Evolutionary conservation across 2,888 invertebrate genomes (phyloP).

Genomic region (Formica aserva): DNA sequence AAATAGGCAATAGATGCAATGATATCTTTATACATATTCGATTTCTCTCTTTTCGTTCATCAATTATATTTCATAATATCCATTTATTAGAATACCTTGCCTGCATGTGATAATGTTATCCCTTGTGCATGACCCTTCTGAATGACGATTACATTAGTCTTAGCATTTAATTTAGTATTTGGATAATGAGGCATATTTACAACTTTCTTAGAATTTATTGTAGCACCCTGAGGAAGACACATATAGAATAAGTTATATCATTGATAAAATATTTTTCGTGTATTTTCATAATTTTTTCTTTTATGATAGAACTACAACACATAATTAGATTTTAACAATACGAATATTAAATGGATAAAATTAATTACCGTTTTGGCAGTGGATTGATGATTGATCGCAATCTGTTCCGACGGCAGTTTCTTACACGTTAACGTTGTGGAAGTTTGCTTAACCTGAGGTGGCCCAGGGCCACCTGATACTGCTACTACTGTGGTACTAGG

Average conservation of each 20-base stretch:
- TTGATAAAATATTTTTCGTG: conserved; percentile 25
- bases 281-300: not conserved
- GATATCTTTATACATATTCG: not conserved
- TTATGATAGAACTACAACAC: conserved; percentile 4
- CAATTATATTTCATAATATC: conserved; percentile 12
- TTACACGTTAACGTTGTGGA: conserved; percentile 74
- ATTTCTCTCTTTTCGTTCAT: not conserved
- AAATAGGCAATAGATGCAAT: conserved; percentile 49
- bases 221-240: conserved; percentile 75
- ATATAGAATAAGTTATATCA: not conserved
- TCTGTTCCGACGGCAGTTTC: conserved; percentile 72
- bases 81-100: conserved; percentile 77
- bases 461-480: conserved; percentile 80
- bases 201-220: conserved; percentile 78
- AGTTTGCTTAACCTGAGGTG: conserved; percentile 75
- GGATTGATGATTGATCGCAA: conserved; percentile 76
- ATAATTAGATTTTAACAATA: conserved; percentile 1
- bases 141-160: conserved; percentile 88
- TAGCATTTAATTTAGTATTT: conserved; percentile 84
- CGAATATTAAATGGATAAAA: not conserved
- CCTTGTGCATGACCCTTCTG: conserved; percentile 88
- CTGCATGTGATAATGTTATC: conserved; percentile 82
- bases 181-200: conserved; percentile 78
- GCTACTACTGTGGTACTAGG: conserved; percentile 75
- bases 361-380: conserved; percentile 78